phyloP scores from a whole-genome alignment of 2,888 invertebrate species.

The Brachyopa scutellaris region DNA sequence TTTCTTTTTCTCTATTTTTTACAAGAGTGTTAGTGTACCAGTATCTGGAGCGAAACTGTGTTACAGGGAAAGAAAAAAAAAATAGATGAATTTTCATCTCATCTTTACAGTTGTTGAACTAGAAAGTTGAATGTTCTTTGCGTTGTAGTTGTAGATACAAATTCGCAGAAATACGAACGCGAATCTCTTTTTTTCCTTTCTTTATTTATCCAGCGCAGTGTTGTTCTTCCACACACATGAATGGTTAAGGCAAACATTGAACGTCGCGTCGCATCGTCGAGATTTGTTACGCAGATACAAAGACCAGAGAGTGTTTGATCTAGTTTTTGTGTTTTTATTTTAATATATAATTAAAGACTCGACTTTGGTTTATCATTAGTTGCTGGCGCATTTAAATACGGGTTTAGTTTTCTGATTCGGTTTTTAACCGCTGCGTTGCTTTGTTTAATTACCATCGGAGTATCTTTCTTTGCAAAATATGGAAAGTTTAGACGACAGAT shows the following conservation, averaged over 20 bases:
- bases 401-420: conserved; percentile 4
- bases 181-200: conserved; percentile 33
- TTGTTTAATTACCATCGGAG: neutral
- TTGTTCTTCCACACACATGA: conserved; percentile 1
- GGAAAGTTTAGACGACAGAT: conserved; percentile 23
- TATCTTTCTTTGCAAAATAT: neutral
- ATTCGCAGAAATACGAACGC: conserved; percentile 31
- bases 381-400: conserved; percentile 14
- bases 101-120: conserved; percentile 15
- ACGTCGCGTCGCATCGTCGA: too few relatives aligned
- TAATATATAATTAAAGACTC: conserved; percentile 10
- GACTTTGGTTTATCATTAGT: conserved; percentile 3
- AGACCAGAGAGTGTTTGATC: conserved; percentile 8
- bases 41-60: conserved; percentile 44
- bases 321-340: neutral
- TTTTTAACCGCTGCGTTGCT: neutral
- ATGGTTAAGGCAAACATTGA: conserved; percentile 16
- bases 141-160: neutral
- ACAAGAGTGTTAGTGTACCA: too few relatives aligned
- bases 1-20: too few relatives aligned
- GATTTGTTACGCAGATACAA: conserved; percentile 34
- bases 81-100: conserved; percentile 36
- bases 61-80: conserved; percentile 10
- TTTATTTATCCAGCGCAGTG: conserved; percentile 3
- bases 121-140: conserved; percentile 56